Evolutionary conservation across 53 echinoderm and acorn worm genomes (phyloP).

Genomic region (Holothuria scabra): DNA sequence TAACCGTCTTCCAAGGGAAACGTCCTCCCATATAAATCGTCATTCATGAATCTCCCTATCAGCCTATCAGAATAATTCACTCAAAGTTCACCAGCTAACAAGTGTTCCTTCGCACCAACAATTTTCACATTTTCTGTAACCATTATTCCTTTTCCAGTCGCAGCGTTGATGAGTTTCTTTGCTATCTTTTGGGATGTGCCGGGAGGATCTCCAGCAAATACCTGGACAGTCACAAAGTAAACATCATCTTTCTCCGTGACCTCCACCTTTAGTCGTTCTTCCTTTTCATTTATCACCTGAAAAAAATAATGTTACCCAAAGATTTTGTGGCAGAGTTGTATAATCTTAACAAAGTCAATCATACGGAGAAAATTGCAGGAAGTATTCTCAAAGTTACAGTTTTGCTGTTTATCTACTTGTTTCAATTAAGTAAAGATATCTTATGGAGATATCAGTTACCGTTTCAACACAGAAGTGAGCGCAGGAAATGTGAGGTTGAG

Average conservation of each 20-base stretch:
- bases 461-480: no score
- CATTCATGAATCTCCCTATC: background rate
- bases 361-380: no score
- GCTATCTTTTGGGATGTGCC: slow-evolving; percentile 44
- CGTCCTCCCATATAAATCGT: no score
- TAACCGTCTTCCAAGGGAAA: no score
- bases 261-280: slow-evolving; percentile 10
- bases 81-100: slow-evolving; percentile 61
- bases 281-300: background rate
- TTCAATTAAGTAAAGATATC: no score
- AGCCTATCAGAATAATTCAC: background rate
- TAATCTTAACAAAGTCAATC: no score
- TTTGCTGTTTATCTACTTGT: no score
- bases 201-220: slow-evolving; percentile 54
- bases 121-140: slow-evolving; percentile 58
- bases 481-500: no score
- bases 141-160: slow-evolving; percentile 57
- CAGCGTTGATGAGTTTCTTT: slow-evolving; percentile 47
- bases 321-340: no score
- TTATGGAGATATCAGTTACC: no score
- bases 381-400: no score
- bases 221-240: slow-evolving; percentile 51
- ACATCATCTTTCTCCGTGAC: slow-evolving; percentile 52
- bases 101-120: slow-evolving; percentile 71
- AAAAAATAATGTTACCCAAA: background rate